Evolutionary conservation across 2,797 vertebrate species (phyloP), one percentile per base, ranked within the genome.

Genomic region (Myripristis murdjan): DNA sequence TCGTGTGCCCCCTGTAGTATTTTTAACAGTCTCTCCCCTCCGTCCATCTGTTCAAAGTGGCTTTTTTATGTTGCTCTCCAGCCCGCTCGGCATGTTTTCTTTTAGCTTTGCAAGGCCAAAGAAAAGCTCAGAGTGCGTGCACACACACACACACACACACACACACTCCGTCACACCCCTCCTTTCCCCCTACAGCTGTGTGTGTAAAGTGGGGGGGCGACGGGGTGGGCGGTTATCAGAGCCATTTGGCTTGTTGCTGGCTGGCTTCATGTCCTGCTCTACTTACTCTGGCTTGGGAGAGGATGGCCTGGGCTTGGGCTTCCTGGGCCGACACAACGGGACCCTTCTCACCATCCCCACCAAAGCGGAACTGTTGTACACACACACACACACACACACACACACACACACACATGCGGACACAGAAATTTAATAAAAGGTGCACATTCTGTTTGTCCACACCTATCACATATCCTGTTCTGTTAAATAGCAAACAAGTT

Each of bases 221-320:
- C 18, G 58, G 54, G 35, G 35, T 2, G 39, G 75, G 51, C 56
- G 55, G 6, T 66, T 51, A 52, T 68, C 47, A 35, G 52, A 44
- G 59, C 26, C 37, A 58, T 74, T 49, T 59, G 62, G 63, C 46
- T 68, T 44, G 48, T 31, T 0, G 2, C 20, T 26, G 60, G 44
- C 23, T 65, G 60, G 54, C 54, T 59, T 65, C 53, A 63, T 10
- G 64, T 73, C 31, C 64, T 26, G 9, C 44, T 64, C 12, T 54
- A 92, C 97, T 96, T 81, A 99, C 98, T 93, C 98, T 95, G 75
- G 98, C 98, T 88, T 99, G 98, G 77, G 97, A 97, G 48, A 99
- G 97, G 82, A 99, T 99, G 5, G 98, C 98, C 89, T 99, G 98
- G n/a, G 97, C 98, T 84, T 99, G 98, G 46, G 97, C 97, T 87